Percentiles rank a stretch among this genome's conserved stretches.
Conservation (phyloP, 2,888 invertebrate genomes). For the Allophyes oxyacanthae region DNA sequence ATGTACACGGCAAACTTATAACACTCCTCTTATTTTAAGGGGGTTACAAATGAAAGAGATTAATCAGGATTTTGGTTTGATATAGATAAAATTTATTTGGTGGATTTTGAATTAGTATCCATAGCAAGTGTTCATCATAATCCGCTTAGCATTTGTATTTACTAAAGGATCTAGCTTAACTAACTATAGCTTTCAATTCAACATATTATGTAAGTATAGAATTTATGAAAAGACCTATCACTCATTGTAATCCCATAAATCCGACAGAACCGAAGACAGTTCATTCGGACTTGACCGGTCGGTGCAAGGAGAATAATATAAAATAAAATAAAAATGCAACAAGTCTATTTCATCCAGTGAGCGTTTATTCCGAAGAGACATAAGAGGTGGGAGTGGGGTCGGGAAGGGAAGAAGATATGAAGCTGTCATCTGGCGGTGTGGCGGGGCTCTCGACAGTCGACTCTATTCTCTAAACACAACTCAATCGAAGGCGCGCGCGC, state of each 20-base stretch:
- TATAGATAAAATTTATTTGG: neutral
- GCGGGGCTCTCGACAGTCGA: conserved; percentile 60
- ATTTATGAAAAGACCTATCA: conserved; percentile 50
- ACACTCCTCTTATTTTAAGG: too few species aligned
- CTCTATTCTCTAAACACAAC: conserved; percentile 57
- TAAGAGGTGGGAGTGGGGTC: conserved; percentile 64
- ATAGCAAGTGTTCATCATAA: neutral
- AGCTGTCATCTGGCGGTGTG: conserved; percentile 80
- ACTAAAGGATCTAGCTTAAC: too few species aligned
- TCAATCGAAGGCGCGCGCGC: conserved; percentile 75
- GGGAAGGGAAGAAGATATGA: conserved; percentile 75
- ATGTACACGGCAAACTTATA: too few species aligned
- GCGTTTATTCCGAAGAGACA: conserved; percentile 61
- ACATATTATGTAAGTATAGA: conserved; percentile 5
- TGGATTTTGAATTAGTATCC: conserved; percentile 1
- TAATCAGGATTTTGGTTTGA: conserved; percentile 11
- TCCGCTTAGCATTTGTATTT: too few species aligned
- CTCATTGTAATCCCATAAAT: conserved; percentile 65
- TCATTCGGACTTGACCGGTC: conserved; percentile 66
- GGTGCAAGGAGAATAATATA: conserved; percentile 62
- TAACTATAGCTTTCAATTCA: conserved; percentile 12
- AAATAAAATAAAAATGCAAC: conserved; percentile 81
- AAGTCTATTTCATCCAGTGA: conserved; percentile 77
- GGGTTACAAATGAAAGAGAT: conserved; percentile 17
- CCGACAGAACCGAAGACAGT: conserved; percentile 68